Percentiles rank a stretch among this genome's conserved stretches.
phyloP scores from a whole-genome alignment of 2,113 vertebrate species.

The Eudyptes chrysolophus region DNA sequence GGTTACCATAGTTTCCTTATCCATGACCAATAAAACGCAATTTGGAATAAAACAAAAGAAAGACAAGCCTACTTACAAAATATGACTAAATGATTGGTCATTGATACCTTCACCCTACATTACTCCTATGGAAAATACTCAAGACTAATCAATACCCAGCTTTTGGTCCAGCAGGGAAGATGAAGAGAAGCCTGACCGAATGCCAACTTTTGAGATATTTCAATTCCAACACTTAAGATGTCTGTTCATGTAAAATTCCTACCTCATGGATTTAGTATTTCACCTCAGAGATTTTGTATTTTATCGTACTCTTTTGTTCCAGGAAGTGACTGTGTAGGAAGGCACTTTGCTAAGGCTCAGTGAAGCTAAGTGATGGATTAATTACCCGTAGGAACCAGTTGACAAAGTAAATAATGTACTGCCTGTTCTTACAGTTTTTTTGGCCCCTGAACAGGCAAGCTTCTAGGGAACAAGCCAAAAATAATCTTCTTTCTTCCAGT shows the following conservation, averaged over 20 bases:
- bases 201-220: neutral
- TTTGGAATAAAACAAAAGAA: neutral
- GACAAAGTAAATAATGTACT: constrained; percentile 26
- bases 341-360: neutral
- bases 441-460: neutral
- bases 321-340: neutral
- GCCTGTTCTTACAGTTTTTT: neutral
- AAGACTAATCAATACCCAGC: neutral
- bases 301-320: neutral
- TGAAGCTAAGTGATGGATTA: constrained; percentile 14
- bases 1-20: constrained; percentile 51
- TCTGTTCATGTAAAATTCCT: neutral
- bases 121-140: neutral
- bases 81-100: neutral
- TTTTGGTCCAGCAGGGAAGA: neutral
- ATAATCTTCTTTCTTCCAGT: neutral
- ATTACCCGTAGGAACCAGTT: neutral
- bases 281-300: neutral
- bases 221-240: neutral
- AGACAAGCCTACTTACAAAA: neutral
- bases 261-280: neutral
- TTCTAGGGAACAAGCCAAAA: constrained; percentile 16
- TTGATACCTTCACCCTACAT: neutral
- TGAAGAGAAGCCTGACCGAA: neutral
- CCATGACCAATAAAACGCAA: neutral